A percentile compares a stretch with the other conserved stretches of the same genome.
Evolutionary conservation across 2,113 vertebrate species (phyloP).

Genomic region (Centropristis striata): DNA sequence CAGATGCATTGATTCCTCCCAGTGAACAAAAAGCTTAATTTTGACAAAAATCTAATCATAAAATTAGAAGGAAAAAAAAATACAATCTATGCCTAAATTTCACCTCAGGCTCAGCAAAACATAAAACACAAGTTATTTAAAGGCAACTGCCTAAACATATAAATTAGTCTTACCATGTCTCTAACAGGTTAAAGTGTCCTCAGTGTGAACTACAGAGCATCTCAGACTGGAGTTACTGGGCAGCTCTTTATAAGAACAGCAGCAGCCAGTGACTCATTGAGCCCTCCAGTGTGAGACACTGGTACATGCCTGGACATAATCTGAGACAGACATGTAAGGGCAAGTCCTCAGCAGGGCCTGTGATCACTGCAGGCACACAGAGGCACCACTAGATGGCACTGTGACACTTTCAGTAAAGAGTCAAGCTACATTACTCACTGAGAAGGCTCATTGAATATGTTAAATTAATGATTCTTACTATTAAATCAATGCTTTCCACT

Average conservation of each 20-base stretch:
- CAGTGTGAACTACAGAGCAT: background rate
- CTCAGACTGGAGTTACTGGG: background rate
- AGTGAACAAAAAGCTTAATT: background rate
- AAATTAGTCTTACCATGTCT: conserved; percentile 69
- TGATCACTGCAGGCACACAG: background rate
- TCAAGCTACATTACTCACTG: no score
- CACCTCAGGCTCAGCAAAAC: background rate
- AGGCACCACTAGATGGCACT: conserved; percentile 58
- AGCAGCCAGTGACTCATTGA: conserved; percentile 54
- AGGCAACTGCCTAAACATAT: background rate
- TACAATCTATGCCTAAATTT: background rate
- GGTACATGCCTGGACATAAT: conserved; percentile 83
- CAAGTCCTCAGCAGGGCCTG: conserved; percentile 58
- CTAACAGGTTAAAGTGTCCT: conserved; percentile 5
- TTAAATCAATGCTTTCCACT: background rate
- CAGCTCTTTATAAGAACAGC: conserved; percentile 40
- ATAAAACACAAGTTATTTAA: background rate
- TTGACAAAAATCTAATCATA: background rate
- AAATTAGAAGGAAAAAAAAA: background rate
- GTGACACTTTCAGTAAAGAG: background rate
- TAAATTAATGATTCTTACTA: background rate
- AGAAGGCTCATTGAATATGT: background rate
- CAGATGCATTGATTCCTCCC: background rate
- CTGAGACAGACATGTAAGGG: conserved; percentile 70
- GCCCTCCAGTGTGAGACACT: conserved; percentile 38